phyloP scores from a whole-genome alignment of 2,113 vertebrate genomes.

The Zapornia atra region DNA sequence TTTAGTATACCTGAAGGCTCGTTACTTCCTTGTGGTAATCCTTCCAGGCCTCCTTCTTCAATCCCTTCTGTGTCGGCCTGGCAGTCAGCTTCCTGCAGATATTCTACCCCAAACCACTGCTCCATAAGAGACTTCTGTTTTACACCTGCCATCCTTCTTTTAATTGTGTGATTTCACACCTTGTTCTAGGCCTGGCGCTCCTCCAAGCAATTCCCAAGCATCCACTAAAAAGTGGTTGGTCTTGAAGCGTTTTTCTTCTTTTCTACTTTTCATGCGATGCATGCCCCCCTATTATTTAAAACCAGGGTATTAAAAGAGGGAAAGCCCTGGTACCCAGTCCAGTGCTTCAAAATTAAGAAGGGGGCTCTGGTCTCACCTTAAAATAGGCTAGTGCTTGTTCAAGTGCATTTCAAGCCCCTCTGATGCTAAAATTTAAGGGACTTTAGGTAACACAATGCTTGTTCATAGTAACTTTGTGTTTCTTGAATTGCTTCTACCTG shows the following conservation, averaged over 20 bases:
- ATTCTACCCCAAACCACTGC: conserved; percentile 26
- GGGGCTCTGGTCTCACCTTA: background rate
- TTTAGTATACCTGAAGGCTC: conserved; percentile 44
- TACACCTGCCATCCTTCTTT: conserved; percentile 59
- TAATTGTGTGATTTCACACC: conserved; percentile 58
- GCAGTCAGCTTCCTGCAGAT: conserved; percentile 51
- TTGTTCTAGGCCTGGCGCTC: conserved; percentile 33
- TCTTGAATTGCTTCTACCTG: background rate
- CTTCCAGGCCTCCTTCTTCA: conserved; percentile 46
- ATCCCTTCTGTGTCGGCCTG: conserved; percentile 42
- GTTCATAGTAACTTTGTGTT: background rate
- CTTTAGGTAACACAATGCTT: background rate
- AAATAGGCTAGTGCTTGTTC: conserved; percentile 1
- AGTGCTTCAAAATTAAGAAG: background rate
- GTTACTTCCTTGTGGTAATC: conserved; percentile 50
- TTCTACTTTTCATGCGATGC: background rate
- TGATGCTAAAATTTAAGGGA: background rate
- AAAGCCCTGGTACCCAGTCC: background rate
- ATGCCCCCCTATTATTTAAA: conserved; percentile 36
- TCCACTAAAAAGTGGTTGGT: conserved; percentile 52
- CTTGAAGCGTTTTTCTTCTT: conserved; percentile 37
- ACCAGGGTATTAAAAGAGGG: background rate
- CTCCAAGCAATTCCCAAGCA: conserved; percentile 21
- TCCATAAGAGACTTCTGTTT: conserved; percentile 65
- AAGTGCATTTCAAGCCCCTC: background rate